A percentile compares a stretch with the other conserved stretches of the same genome.
Conservation (phyloP, 37 sponge, comb jelly and placozoan genomes). For the Aplysina aerophoba region DNA sequence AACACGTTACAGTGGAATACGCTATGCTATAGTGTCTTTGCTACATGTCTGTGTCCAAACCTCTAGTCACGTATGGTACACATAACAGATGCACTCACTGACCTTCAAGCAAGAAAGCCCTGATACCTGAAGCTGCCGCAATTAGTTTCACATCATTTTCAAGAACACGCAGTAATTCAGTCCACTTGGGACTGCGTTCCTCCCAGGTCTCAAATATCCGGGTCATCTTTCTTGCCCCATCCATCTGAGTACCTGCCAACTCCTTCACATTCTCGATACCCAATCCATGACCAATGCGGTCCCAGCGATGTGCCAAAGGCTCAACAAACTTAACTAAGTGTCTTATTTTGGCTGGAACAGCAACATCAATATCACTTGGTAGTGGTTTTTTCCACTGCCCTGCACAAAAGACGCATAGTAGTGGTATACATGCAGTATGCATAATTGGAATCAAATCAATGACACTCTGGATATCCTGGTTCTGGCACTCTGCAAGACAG, state of each 20-base stretch:
- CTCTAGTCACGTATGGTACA: too few relatives aligned
- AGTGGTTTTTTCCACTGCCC: background rate
- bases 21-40: too few relatives aligned
- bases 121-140: too few relatives aligned
- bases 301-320: background rate
- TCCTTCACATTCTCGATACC: background rate
- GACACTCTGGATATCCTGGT: too few relatives aligned
- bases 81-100: too few relatives aligned
- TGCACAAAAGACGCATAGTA: too few relatives aligned
- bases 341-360: background rate
- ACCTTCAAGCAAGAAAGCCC: too few relatives aligned
- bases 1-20: too few relatives aligned
- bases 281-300: background rate
- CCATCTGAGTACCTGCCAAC: background rate
- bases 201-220: background rate
- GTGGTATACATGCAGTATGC: too few relatives aligned
- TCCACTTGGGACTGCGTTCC: background rate
- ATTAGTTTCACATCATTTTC: background rate
- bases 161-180: background rate
- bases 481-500: too few relatives aligned
- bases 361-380: background rate
- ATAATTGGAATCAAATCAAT: too few relatives aligned
- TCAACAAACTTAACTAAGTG: background rate
- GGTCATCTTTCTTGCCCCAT: conserved; percentile 7
- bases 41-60: too few relatives aligned